phyloP scores from a whole-genome alignment of 53 echinoderm and acorn worm species.

The Arbacia lixula region DNA sequence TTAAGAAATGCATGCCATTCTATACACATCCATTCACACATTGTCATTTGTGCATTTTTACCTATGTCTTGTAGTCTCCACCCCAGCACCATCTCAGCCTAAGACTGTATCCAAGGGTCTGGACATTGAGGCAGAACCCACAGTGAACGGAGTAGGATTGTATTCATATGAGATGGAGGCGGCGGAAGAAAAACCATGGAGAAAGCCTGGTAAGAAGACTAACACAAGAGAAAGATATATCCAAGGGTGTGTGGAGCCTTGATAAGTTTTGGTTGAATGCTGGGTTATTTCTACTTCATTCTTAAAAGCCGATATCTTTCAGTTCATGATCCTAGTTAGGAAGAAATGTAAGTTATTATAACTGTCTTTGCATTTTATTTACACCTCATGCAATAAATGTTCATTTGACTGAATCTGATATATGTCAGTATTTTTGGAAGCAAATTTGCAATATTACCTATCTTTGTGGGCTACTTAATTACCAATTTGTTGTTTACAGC shows the following conservation, averaged over 20 bases:
- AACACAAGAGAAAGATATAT: too few species aligned
- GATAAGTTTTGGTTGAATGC: background rate
- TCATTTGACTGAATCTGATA: too few species aligned
- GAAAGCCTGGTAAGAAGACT: constrained; percentile 95
- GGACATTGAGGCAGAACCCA: constrained; percentile 88
- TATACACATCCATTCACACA: too few species aligned
- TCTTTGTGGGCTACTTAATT: too few species aligned
- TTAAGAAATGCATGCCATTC: too few species aligned
- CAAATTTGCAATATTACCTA: too few species aligned
- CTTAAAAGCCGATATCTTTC: background rate
- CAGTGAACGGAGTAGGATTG: constrained; percentile 86
- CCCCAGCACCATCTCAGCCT: constrained; percentile 47
- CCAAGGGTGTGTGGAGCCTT: background rate
- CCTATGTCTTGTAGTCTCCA: constrained; percentile 38
- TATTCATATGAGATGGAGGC: constrained; percentile 91
- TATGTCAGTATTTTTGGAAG: too few species aligned
- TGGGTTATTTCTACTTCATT: background rate
- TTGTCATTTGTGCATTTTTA: too few species aligned
- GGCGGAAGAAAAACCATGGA: constrained; percentile 89
- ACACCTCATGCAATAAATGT: too few species aligned
- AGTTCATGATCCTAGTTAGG: background rate
- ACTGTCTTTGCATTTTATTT: too few species aligned
- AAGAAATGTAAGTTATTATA: too few species aligned
- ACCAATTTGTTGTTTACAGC: too few species aligned
- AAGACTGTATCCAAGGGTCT: constrained; percentile 82